phyloP scores from a whole-genome alignment of 2,113 vertebrate species.

The Prionailurus bengalensis region DNA sequence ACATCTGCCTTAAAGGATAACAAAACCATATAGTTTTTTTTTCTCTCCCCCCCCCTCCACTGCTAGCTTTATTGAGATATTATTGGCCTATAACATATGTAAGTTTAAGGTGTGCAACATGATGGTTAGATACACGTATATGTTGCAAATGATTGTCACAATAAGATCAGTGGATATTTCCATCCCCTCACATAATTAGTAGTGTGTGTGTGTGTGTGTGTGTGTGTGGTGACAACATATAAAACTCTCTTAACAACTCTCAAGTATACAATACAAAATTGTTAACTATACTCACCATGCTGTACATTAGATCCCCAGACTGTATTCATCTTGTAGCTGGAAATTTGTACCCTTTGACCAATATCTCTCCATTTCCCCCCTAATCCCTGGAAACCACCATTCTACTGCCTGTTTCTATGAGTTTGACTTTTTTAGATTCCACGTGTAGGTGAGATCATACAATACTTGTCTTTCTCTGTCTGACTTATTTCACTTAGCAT shows the following conservation, averaged over 20 bases:
- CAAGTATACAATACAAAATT: neutral
- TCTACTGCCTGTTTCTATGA: neutral
- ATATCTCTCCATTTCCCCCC: neutral
- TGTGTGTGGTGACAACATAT: neutral
- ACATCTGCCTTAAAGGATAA: neutral
- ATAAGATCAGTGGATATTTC: neutral
- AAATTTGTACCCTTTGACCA: neutral
- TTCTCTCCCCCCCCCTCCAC: neutral
- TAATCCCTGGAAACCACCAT: neutral
- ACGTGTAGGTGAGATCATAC: neutral
- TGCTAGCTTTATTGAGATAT: neutral
- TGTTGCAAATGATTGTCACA: neutral
- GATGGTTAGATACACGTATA: neutral
- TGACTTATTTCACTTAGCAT: neutral
- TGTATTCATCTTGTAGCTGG: neutral
- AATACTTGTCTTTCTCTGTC: neutral
- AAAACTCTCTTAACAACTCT: neutral
- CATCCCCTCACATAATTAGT: neutral
- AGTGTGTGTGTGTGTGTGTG: neutral
- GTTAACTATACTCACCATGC: neutral
- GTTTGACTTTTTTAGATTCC: neutral
- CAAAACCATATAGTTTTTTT: neutral
- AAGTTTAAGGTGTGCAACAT: neutral
- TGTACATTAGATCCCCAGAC: neutral
- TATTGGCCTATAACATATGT: neutral